Percentiles rank a stretch among this genome's conserved stretches.
phyloP scores from a whole-genome alignment of 2,888 invertebrate genomes.

The Agriopis aurantiaria region DNA sequence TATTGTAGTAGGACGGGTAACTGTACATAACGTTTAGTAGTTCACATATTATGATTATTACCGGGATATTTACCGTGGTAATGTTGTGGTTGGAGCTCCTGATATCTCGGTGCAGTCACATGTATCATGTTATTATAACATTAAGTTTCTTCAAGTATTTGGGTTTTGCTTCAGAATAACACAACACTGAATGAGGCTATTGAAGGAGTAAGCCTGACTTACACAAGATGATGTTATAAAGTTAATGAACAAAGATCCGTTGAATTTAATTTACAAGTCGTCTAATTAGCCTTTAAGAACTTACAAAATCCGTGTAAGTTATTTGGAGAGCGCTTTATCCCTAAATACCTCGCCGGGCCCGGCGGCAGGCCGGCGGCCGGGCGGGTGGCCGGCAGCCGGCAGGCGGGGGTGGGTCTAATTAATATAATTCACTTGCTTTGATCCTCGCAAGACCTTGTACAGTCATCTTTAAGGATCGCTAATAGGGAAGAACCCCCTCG shows the following conservation, averaged over 20 bases:
- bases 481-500: slow-evolving; percentile 25
- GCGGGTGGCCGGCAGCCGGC: not conserved
- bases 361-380: not conserved
- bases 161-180: not conserved
- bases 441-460: slow-evolving; percentile 50
- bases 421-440: slow-evolving; percentile 64
- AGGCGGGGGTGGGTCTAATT: slow-evolving; percentile 52
- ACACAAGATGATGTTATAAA: slow-evolving; percentile 2
- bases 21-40: no score
- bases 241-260: slow-evolving; percentile 21
- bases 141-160: not conserved
- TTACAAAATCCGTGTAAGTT: slow-evolving; percentile 29
- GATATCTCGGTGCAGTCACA: no score
- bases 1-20: no score
- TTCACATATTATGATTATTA: no score
- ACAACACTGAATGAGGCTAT: not conserved
- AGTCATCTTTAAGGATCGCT: slow-evolving; percentile 46
- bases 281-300: slow-evolving; percentile 34
- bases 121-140: not conserved
- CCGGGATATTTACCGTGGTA: no score
- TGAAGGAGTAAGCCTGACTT: not conserved
- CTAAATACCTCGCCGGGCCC: slow-evolving; percentile 22
- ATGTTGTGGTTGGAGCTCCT: no score
- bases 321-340: slow-evolving; percentile 30
- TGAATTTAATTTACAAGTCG: slow-evolving; percentile 27